Evolutionary conservation across 2,888 invertebrate species (phyloP).

Genomic region (Drosophila acutilabella): DNA sequence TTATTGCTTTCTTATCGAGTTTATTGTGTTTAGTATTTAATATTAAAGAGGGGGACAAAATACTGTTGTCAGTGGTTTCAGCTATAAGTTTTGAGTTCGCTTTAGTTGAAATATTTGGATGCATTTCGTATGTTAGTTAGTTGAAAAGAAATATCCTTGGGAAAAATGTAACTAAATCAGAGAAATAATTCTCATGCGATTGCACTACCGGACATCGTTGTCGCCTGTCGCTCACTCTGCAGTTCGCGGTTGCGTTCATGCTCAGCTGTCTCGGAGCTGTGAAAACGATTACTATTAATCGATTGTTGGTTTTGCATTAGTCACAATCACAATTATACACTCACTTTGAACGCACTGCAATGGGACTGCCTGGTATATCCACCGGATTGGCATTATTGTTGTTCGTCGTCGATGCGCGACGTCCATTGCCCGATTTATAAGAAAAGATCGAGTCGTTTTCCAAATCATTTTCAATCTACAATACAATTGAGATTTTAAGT

Average conservation of each 20-base stretch:
- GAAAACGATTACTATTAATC: background rate
- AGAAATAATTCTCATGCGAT: slow-evolving; percentile 86
- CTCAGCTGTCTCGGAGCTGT: slow-evolving; percentile 85
- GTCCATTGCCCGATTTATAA: slow-evolving; percentile 84
- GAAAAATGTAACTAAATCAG: slow-evolving; percentile 85
- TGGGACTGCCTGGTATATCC: slow-evolving; percentile 84
- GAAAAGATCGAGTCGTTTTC: slow-evolving; percentile 85
- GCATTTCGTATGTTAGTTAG: slow-evolving; percentile 20
- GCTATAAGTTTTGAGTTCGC: slow-evolving; percentile 10
- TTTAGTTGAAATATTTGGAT: slow-evolving; percentile 45
- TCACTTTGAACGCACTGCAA: slow-evolving; percentile 85
- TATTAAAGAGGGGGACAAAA: slow-evolving; percentile 36
- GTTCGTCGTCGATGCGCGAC: slow-evolving; percentile 84
- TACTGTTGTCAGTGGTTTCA: slow-evolving; percentile 41
- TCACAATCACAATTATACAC: slow-evolving; percentile 30
- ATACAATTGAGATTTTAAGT: background rate
- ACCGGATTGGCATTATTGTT: slow-evolving; percentile 84
- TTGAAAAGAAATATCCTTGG: slow-evolving; percentile 67
- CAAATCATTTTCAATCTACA: slow-evolving; percentile 84
- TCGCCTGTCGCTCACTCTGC: slow-evolving; percentile 85
- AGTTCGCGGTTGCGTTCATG: slow-evolving; percentile 84
- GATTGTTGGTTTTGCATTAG: background rate
- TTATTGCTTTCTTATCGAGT: slow-evolving; percentile 44
- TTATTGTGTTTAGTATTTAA: slow-evolving; percentile 23
- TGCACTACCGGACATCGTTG: slow-evolving; percentile 86